These are phyloP conservation scores for Plestiodon gilberti DNA, from an alignment of 2,113 vertebrate genomes.

Conservation along the genomic window DNA sequence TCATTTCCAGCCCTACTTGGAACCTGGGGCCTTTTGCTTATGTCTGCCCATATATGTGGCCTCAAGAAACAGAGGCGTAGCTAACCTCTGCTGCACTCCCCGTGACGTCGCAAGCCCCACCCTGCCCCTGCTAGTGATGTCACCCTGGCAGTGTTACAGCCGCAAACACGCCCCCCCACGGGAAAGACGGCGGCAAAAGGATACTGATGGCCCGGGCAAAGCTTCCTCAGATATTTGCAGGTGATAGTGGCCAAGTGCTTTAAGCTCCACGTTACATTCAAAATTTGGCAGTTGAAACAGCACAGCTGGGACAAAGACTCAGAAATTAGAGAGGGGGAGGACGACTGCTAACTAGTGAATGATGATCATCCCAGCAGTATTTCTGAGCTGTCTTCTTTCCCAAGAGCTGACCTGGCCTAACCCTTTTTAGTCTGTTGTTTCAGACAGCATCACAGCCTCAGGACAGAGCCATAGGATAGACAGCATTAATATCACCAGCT, in stretches of 20 bases:
- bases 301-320: neutral
- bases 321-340: neutral
- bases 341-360: neutral
- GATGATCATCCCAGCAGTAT: neutral
- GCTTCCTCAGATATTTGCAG: neutral
- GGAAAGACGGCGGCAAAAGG: no score
- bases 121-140: no score
- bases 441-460: neutral
- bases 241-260: neutral
- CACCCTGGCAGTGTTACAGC: no score
- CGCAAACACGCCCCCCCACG: no score
- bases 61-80: no score
- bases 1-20: no score
- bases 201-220: no score
- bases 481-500: neutral
- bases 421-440: neutral
- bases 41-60: no score
- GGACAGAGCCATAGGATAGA: neutral
- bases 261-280: neutral
- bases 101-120: no score
- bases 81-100: no score
- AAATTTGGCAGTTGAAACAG: neutral
- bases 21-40: no score
- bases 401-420: neutral
- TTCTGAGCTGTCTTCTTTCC: neutral